phyloP scores from a whole-genome alignment of 1,140 invertebrate genomes.

The Drosophila micromelanica region DNA sequence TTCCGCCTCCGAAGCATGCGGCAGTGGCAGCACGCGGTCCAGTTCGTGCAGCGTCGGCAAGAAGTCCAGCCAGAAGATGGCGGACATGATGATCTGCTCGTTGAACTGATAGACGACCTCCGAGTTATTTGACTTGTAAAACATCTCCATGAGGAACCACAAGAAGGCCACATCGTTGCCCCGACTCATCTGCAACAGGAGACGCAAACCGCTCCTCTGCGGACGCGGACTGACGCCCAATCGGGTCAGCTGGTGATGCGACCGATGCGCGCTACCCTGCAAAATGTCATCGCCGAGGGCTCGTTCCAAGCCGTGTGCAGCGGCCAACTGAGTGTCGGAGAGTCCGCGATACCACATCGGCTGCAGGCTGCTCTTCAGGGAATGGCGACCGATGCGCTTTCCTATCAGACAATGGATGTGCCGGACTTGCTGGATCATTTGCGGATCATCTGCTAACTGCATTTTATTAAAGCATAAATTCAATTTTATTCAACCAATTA shows the following conservation, averaged over 20 bases:
- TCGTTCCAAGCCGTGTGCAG: slow-evolving; percentile 13
- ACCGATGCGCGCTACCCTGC: slow-evolving; percentile 27
- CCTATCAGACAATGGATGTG: slow-evolving; percentile 4
- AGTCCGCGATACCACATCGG: slow-evolving; percentile 60
- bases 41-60: slow-evolving; percentile 57
- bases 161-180: slow-evolving; percentile 71
- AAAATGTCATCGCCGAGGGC: slow-evolving; percentile 44
- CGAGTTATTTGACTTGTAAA: slow-evolving; percentile 43
- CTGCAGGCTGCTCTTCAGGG: neutral
- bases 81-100: slow-evolving; percentile 68
- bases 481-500: slow-evolving; percentile 6
- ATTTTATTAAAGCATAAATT: neutral
- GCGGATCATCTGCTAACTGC: neutral
- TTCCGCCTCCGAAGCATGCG: slow-evolving; percentile 18
- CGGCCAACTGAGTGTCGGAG: slow-evolving; percentile 45
- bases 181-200: slow-evolving; percentile 42
- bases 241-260: slow-evolving; percentile 1
- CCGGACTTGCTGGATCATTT: neutral
- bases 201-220: neutral
- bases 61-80: slow-evolving; percentile 70
- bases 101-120: slow-evolving; percentile 44
- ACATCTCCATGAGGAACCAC: slow-evolving; percentile 74
- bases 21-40: slow-evolving; percentile 62
- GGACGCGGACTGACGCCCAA: slow-evolving; percentile 50
- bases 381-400: neutral